Percentiles rank a stretch among this genome's conserved stretches.
Evolutionary conservation across 1,140 invertebrate species (phyloP).

Genomic region (Colletes latitarsis): DNA sequence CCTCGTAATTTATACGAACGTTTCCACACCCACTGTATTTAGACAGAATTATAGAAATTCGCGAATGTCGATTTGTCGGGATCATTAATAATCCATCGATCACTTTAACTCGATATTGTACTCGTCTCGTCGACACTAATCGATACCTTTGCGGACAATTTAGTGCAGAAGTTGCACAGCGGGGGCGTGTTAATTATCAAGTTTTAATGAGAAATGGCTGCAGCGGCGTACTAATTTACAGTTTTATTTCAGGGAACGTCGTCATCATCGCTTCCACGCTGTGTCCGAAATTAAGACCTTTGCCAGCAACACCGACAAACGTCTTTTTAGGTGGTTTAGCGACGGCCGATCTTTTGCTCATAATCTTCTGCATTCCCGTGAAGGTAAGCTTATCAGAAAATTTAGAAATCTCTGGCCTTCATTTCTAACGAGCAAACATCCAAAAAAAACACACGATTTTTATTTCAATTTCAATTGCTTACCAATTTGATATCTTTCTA

Average conservation of each 20-base stretch:
- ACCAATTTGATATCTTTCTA: no score
- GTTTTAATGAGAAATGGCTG: constrained; percentile 2
- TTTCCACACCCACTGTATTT: no score
- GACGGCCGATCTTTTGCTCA: constrained; percentile 87
- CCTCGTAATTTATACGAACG: no score
- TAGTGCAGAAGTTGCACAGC: not conserved
- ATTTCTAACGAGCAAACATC: not conserved
- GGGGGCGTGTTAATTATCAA: constrained; percentile 11
- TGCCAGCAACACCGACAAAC: constrained; percentile 84
- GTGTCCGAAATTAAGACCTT: constrained; percentile 83
- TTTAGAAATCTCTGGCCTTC: not conserved
- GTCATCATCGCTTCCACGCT: constrained; percentile 80
- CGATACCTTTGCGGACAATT: not conserved
- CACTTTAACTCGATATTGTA: not conserved
- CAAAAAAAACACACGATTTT: no score
- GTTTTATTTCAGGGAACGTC: constrained; percentile 70
- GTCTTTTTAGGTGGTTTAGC: constrained; percentile 87
- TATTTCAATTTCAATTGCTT: not conserved
- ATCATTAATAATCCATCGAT: no score
- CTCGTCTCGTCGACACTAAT: not conserved
- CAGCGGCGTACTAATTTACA: not conserved
- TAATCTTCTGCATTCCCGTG: constrained; percentile 88
- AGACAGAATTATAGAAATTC: no score
- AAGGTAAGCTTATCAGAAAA: constrained; percentile 82
- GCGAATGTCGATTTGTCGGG: no score